phyloP scores from a whole-genome alignment of 1,140 invertebrate genomes.

The Drosophila lowei region DNA sequence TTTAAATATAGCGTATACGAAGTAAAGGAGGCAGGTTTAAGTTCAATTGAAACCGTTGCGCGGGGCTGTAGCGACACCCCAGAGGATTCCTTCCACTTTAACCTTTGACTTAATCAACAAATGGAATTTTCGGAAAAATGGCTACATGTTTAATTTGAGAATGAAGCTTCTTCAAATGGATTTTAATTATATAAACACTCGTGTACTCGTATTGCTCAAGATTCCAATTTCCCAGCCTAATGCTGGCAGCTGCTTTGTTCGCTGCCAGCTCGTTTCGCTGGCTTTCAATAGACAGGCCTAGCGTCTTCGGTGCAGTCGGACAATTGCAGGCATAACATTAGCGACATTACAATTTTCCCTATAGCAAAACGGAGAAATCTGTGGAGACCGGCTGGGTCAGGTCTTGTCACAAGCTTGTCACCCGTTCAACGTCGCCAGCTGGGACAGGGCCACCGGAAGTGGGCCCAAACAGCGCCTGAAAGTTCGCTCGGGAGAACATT shows the following conservation, averaged over 20 bases:
- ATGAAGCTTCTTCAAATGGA: background rate
- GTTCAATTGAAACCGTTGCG: constrained; percentile 7
- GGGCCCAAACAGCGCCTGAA: constrained; percentile 14
- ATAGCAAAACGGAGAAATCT: constrained; percentile 30
- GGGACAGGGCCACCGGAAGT: constrained; percentile 35
- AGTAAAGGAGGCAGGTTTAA: constrained; percentile 10
- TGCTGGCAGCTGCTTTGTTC: background rate
- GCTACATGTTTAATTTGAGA: too few relatives aligned
- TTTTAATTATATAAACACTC: background rate
- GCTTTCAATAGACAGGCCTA: constrained; percentile 25
- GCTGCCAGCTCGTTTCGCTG: constrained; percentile 19
- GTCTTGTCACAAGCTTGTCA: constrained; percentile 25
- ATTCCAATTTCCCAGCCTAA: background rate
- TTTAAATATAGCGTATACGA: constrained; percentile 1
- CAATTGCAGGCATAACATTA: constrained; percentile 28
- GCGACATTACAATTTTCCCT: constrained; percentile 37
- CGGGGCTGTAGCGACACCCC: too few relatives aligned
- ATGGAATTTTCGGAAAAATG: background rate
- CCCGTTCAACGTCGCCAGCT: constrained; percentile 31
- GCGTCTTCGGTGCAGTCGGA: constrained; percentile 19
- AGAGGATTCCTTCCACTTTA: too few relatives aligned
- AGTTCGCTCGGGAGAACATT: constrained; percentile 29
- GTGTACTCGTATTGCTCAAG: background rate
- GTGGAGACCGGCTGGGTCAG: constrained; percentile 3
- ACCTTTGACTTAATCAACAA: background rate